Evolutionary conservation across 2,797 vertebrate species (phyloP).

Genomic region (Furcifer pardalis): DNA sequence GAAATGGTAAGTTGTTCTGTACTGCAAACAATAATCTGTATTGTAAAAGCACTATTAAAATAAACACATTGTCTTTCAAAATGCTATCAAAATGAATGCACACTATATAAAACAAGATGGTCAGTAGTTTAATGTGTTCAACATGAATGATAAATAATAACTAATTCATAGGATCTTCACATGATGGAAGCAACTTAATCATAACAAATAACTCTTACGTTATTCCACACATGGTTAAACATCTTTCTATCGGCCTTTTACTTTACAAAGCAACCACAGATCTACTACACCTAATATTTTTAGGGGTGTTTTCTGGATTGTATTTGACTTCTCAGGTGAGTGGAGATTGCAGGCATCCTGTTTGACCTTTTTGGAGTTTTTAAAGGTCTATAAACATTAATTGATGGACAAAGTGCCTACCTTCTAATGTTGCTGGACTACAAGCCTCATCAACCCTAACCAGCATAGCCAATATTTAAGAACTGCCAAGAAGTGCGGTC

Average conservation of each 20-base stretch:
- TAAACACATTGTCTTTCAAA: neutral
- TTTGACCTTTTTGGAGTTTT: neutral
- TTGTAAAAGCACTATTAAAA: neutral
- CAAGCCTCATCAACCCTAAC: no score
- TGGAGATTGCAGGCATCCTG: neutral
- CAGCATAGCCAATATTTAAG: no score
- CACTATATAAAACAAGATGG: neutral
- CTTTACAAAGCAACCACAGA: neutral
- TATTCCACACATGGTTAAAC: neutral
- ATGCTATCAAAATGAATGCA: neutral
- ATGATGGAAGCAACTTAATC: no score
- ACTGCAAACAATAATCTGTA: rapidly evolving
- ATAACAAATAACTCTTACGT: neutral
- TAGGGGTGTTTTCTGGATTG: neutral
- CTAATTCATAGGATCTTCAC: neutral
- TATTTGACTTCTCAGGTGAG: neutral
- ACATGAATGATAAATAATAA: neutral
- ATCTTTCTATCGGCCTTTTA: neutral
- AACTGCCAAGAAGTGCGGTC: no score
- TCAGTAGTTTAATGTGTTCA: neutral
- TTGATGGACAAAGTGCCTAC: neutral
- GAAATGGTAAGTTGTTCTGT: neutral
- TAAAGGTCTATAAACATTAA: neutral
- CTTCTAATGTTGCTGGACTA: no score
- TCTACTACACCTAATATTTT: neutral